phyloP scores from a whole-genome alignment of 2,888 invertebrate genomes.

The Drosophila tripunctata region DNA sequence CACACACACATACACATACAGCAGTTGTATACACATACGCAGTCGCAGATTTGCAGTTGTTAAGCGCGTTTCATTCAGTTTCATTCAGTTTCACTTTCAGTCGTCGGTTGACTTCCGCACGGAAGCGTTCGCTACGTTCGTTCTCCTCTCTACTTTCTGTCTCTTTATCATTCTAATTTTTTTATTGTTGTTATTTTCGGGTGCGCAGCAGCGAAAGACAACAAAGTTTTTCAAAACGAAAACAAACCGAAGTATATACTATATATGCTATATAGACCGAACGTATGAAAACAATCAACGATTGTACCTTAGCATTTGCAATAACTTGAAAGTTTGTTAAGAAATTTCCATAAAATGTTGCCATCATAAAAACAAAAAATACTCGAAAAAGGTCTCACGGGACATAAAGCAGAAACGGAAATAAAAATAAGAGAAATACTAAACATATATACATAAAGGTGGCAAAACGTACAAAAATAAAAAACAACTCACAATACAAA shows the following conservation, averaged over 20 bases:
- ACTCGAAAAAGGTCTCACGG: constrained; percentile 30
- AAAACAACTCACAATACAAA: not conserved
- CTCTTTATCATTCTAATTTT: constrained; percentile 28
- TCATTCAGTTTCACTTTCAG: constrained; percentile 74
- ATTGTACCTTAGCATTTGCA: not conserved
- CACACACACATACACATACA: constrained; percentile 10
- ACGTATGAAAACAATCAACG: not conserved
- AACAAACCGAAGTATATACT: constrained; percentile 10
- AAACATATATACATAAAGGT: constrained; percentile 29
- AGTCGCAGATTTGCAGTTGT: constrained; percentile 59
- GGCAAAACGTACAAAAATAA: constrained; percentile 16
- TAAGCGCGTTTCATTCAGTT: constrained; percentile 64
- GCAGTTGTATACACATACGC: constrained; percentile 38
- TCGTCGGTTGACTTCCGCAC: constrained; percentile 76
- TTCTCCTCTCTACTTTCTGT: constrained; percentile 42
- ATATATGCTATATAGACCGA: not conserved
- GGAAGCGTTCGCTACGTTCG: constrained; percentile 73
- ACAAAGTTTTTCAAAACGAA: constrained; percentile 24
- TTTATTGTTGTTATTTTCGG: constrained; percentile 37
- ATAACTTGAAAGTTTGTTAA: constrained; percentile 22
- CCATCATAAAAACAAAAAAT: constrained; percentile 22
- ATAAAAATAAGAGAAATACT: constrained; percentile 1
- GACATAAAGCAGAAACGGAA: constrained; percentile 21
- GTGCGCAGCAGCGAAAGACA: constrained; percentile 13
- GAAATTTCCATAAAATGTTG: constrained; percentile 32